A percentile compares a stretch with the other conserved stretches of the same genome.
phyloP scores from a whole-genome alignment of 2,113 vertebrate genomes.

The Mugil cephalus region DNA sequence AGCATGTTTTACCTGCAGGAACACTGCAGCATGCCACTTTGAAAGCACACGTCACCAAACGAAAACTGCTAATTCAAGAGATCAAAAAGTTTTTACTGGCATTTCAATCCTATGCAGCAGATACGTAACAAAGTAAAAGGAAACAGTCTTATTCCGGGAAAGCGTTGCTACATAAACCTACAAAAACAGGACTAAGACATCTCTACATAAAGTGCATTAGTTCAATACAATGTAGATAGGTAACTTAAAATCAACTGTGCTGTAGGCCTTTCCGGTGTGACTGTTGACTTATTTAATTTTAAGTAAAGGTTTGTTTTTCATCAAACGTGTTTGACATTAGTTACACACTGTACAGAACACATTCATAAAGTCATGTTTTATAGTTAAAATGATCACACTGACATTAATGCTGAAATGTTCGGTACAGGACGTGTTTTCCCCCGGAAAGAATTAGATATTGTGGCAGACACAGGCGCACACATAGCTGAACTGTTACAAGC shows the following conservation, averaged over 20 bases:
- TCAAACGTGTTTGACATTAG: not conserved
- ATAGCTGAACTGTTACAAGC: not conserved
- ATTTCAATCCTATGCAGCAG: too few species aligned
- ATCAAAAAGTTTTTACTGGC: too few species aligned
- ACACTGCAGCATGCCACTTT: not conserved
- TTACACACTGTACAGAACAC: too few species aligned
- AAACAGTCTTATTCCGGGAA: too few species aligned
- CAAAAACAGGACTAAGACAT: too few species aligned
- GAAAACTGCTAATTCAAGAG: not conserved
- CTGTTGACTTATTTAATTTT: not conserved
- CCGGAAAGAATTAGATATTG: not conserved
- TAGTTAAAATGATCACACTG: too few species aligned
- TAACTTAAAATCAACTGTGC: not conserved
- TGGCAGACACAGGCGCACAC: constrained; percentile 22
- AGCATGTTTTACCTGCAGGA: constrained; percentile 12
- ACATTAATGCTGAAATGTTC: not conserved
- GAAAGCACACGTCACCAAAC: not conserved
- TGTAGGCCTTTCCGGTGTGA: constrained; percentile 10
- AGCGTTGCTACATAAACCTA: too few species aligned
- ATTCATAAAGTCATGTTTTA: too few species aligned
- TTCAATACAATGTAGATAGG: too few species aligned
- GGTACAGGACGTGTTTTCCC: constrained; percentile 9
- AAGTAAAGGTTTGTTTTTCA: not conserved
- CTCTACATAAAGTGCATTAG: too few species aligned
- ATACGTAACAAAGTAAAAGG: too few species aligned